Evolutionary conservation across 2,888 invertebrate species (phyloP), one percentile per base, ranked within the genome.

Genomic region (Crepidodera aurea): DNA sequence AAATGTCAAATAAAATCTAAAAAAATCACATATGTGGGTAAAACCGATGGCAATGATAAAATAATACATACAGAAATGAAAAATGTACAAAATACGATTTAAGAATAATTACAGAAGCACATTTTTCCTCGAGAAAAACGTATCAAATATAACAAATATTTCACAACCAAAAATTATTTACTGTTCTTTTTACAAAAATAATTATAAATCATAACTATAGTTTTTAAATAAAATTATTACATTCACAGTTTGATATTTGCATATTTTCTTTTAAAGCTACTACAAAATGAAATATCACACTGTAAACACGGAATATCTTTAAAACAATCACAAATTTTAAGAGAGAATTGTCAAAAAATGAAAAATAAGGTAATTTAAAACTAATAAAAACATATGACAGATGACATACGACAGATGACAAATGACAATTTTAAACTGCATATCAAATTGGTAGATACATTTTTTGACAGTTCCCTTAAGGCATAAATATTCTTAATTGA

Each of bases 21-120:
- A 73, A n/a, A 75, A 78, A 78, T 80, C 80, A 80, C 80, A 80
- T 77, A 72, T 16, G 75, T 75, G 76, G 78, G 76, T 74, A 75
- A 76, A 77, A 74, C 70, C 74, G 75, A 78, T 79, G 79, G 79
- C 78, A 79, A 76, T 73, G 67, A 68, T 70, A 68, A 66, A 65
- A 67, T 65, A 62, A 68, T 68, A 69, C 66, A 66, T 64, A 68
- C 67, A 61, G 29, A 63, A 59, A 58, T 50, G 55, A 48, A 64
- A 64, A 62, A 63, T 66, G 58, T 63, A 67, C 65, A 67, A 60
- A 69, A 46, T 53, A 67, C 62, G 65, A 61, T 65, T 57, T 59
- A 61, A 63, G 56, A 66, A 64, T 64, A 70, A 68, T 65, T 69
- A 67, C 63, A 66, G 58, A 53, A 58, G 64, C 54, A 62, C 61